Conservation (phyloP, 1,140 invertebrate genomes). For the Musca vetustissima region DNA sequence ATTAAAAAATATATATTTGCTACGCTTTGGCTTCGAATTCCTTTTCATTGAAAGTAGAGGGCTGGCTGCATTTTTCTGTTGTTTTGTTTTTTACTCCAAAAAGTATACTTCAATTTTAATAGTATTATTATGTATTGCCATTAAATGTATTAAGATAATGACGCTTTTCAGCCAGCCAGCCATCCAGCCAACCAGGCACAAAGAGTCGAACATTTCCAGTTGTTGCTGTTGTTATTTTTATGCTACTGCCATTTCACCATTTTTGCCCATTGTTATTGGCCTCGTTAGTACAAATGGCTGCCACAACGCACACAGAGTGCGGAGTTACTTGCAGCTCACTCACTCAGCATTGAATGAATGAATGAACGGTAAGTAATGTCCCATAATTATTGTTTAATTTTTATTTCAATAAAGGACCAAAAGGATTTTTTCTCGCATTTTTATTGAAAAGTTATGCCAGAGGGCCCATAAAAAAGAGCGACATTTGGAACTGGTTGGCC, state of each 20-base stretch:
- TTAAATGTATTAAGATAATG: slow-evolving; percentile 20
- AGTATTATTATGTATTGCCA: slow-evolving; percentile 20
- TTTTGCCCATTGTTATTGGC: slow-evolving; percentile 5
- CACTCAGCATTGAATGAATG: too few species aligned
- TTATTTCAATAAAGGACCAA: slow-evolving; percentile 10
- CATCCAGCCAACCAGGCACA: too few species aligned
- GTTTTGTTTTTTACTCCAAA: slow-evolving; percentile 2
- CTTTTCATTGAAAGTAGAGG: neutral
- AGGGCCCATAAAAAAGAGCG: neutral
- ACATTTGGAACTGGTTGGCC: too few species aligned
- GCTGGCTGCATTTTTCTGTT: neutral
- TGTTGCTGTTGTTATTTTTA: too few species aligned
- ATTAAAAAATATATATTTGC: slow-evolving; percentile 45
- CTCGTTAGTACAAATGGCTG: slow-evolving; percentile 17
- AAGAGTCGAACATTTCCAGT: too few species aligned
- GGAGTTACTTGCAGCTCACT: too few species aligned
- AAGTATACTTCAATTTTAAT: slow-evolving; percentile 15
- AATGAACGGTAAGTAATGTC: neutral
- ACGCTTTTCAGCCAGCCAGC: too few species aligned
- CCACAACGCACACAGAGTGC: too few species aligned
- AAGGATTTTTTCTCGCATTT: neutral
- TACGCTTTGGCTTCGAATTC: slow-evolving; percentile 11
- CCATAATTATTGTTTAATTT: neutral
- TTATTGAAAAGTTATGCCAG: neutral
- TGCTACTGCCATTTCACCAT: neutral